Evolutionary conservation across 1,140 invertebrate genomes (phyloP), one percentile per base, ranked within the genome.

Genomic region (Marisa cornuarietis): DNA sequence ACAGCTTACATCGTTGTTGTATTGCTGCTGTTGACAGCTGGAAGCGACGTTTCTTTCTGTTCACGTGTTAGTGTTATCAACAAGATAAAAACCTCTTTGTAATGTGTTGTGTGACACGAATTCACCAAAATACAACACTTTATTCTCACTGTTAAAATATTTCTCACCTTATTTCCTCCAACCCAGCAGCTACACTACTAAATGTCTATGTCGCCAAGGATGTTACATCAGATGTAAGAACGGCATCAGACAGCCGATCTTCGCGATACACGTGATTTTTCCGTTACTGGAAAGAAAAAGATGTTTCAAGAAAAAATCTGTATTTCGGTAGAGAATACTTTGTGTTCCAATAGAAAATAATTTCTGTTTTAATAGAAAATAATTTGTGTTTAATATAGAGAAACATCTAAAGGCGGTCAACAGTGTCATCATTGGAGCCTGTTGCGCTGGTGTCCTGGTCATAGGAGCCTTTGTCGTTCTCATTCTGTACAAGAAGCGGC

Each of bases 401-500:
- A n/a, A 81, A 1, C 72, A 83, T 22, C 80, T 84, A 66, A 82
- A 81, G 16, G 81, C 81, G 13, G 71, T 87, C 20, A 83, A 85
- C 63, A 82, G 84, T 26, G 83, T 88, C 26, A 85, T 88, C 26
- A 81, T 87, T 8, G 85, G 85, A 14, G 81, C 86, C 13, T 82
- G 82, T 14, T 82, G 79, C 58, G 79, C 85, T 54, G 76, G 79
- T 62, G 82, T 82, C 49, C 26, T 87, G 51, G 72, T 87, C 63
- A 78, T 88, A 0, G 52, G 88, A 0, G 83, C 79, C 71, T 71
- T 87, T 42, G 84, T 88, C 54, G 78, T 86, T 24, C 73, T 87
- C 10, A 79, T 90, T 66, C 79, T 89, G 66, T 90, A 90, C 84
- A 90, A 88, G 81, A 90, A 90, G 79, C 76, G 88, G 61, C 85